Evolutionary conservation across 1,140 invertebrate genomes (phyloP), one percentile per base, ranked within the genome.

Genomic region (Caerostris extrusa): DNA sequence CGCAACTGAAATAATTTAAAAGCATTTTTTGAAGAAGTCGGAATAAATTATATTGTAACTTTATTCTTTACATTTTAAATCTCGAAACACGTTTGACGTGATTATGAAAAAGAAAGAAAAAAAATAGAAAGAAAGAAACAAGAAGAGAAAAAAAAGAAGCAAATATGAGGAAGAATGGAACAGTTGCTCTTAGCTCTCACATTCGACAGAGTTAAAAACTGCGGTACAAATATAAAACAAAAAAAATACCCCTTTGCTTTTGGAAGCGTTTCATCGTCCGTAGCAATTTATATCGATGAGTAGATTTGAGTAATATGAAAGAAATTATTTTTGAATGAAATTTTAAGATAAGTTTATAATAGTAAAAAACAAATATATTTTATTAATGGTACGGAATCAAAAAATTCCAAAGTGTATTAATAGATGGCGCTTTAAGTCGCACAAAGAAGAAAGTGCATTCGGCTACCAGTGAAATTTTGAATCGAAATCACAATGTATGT

Each of bases 221-320:
- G 4, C 4, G 17, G 19, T 6, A 64, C 53, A 6, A 87, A 83
- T 57, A 83, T 57, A 57, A 83, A 58, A 10, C 7, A n/a, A 83
- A 83, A 57, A 83, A 83, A 56, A 34, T 53, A 50, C 17, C 56
- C 58, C 64, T 55, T 14, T 55, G 14, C 14, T 89, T 89, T 69
- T 89, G 12, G 60, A 89, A 89, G 61, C 53, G 71, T 89, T 89
- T 89, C 71, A 89, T 89, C 87, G 87, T 64, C 61, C 58, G 87
- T 64, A 89, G 71, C 87, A 89, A 89, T 89, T 89, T 71, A 89
- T 89, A 89, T 89, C 64, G 87, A 89, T 89, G 55, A 67, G 50
- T 17, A 87, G n/a, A 61, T 87, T 87, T 87, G 60, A 64, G 50
- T 53, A 87, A 87, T 87, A 61, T 61, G 34, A 87, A 87, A 87